A percentile compares a stretch with the other conserved stretches of the same genome.
These are phyloP conservation scores for Actias luna DNA, from an alignment of 2,888 invertebrate genomes.

Conservation along the genomic window DNA sequence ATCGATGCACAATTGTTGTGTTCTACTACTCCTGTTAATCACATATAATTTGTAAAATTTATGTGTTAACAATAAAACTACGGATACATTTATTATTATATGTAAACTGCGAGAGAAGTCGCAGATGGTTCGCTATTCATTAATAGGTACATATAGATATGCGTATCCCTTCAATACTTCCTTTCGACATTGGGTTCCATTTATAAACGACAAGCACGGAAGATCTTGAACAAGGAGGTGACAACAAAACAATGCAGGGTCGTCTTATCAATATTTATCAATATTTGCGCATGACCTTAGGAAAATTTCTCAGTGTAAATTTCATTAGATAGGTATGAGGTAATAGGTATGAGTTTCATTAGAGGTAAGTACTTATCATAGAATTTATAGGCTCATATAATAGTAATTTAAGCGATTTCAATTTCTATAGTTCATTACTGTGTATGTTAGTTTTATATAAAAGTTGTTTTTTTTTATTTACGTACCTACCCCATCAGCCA, in stretches of 20 bases:
- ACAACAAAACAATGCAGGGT: constrained; percentile 62
- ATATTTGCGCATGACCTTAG: constrained; percentile 64
- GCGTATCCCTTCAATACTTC: background rate
- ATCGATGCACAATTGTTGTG: no score
- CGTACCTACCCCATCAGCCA: no score
- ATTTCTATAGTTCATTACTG: no score
- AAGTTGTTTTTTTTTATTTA: no score
- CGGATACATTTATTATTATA: no score
- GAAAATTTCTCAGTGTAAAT: constrained; percentile 43
- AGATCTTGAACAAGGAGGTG: constrained; percentile 15
- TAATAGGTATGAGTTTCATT: no score
- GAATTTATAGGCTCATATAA: background rate
- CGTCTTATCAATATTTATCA: constrained; percentile 55
- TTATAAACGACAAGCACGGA: constrained; percentile 1
- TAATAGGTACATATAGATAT: no score
- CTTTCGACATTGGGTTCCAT: constrained; percentile 4
- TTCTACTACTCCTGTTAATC: no score
- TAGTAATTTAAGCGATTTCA: background rate
- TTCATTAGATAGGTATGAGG: background rate
- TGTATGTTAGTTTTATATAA: no score
- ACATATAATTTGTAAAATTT: no score
- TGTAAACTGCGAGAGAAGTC: background rate
- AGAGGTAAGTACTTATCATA: background rate
- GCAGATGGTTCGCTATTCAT: background rate
- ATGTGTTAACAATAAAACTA: no score